Evolutionary conservation across 2,797 vertebrate species (phyloP).

Genomic region (Cyprinella venusta): DNA sequence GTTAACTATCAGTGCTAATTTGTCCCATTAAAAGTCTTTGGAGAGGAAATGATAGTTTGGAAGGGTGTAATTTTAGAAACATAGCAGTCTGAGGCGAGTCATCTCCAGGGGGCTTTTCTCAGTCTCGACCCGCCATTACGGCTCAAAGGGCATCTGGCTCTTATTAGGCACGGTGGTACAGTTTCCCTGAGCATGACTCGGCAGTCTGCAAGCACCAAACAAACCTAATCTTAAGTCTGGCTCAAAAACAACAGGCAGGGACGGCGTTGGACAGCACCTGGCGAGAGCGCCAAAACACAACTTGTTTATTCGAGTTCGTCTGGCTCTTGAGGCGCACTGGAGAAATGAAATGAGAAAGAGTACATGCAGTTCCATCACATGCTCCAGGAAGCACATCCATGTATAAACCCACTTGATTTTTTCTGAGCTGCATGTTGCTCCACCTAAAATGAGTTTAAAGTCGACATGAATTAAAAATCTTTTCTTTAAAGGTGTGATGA

Average conservation of each 20-base stretch:
- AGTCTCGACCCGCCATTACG: slow-evolving; percentile 48
- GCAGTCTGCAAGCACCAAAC: slow-evolving; percentile 56
- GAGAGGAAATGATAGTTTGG: slow-evolving; percentile 84
- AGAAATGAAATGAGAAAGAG: not conserved
- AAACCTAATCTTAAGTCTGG: slow-evolving; percentile 41
- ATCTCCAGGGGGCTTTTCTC: slow-evolving; percentile 70
- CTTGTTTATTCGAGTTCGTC: slow-evolving; percentile 31
- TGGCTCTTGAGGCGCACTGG: slow-evolving; percentile 1
- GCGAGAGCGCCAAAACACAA: slow-evolving; percentile 29
- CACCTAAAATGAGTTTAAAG: not conserved
- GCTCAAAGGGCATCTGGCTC: slow-evolving; percentile 71
- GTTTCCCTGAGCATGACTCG: slow-evolving; percentile 61
- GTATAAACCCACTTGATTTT: slow-evolving; percentile 27
- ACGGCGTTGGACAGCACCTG: slow-evolving; percentile 38
- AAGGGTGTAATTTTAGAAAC: slow-evolving; percentile 84
- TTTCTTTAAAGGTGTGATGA: not conserved
- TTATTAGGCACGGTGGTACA: slow-evolving; percentile 69
- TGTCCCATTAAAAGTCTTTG: slow-evolving; percentile 81
- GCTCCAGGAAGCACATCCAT: slow-evolving; percentile 16
- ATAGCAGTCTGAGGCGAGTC: slow-evolving; percentile 66
- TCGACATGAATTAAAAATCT: not conserved
- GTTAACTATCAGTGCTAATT: slow-evolving; percentile 82
- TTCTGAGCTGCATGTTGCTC: not conserved
- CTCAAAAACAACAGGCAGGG: slow-evolving; percentile 41
- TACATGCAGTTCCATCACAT: slow-evolving; percentile 3